Evolutionary conservation across 2,888 invertebrate genomes (phyloP), one percentile per base, ranked within the genome.

Genomic region (Bruchidius siliquastri): DNA sequence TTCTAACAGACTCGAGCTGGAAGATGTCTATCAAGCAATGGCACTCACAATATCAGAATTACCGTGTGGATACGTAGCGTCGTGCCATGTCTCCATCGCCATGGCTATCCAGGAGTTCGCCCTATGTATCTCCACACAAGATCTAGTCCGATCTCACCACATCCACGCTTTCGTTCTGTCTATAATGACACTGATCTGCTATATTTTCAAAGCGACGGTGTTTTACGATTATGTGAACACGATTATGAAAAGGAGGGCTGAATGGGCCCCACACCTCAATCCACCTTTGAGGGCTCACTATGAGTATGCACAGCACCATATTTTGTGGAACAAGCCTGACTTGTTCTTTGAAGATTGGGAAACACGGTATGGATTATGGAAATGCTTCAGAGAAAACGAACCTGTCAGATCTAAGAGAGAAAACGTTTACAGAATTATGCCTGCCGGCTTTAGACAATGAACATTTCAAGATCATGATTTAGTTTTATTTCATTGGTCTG

Each of bases 311-410:
- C 85, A 87, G 20, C 89, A 90, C 79, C 89, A 90, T 74, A 85
- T 90, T 0, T 86, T 89, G 0, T 90, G 90, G 90, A 88, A 90
- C 78, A 91, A 90, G 74, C 89, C 90, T 0, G 90, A 90, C 6
- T 82, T 92, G 20, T 92, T 90, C 81, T 90, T 92, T 75, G 89
- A 91, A 75, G 91, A 91, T 80, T 91, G 91, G 91, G 91, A 91
- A 80, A 86, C 90, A 2, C 87, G 91, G 49, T 92, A 90, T 77
- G 90, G 90, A 0, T 81, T 91, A 6, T 91, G 91, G 91, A 91
- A 90, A 81, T 89, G 87, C 84, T 88, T 91, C 77, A 82, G 81
- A 73, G 77, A 73, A 10, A 78, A 75, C 66, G 72, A 67, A 18
- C 74, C 73, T 71, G 22, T 69, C 13, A 8, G 30, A 68, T 30